Evolutionary conservation across 2,888 invertebrate species (phyloP).

Genomic region (Pandemis heparana): DNA sequence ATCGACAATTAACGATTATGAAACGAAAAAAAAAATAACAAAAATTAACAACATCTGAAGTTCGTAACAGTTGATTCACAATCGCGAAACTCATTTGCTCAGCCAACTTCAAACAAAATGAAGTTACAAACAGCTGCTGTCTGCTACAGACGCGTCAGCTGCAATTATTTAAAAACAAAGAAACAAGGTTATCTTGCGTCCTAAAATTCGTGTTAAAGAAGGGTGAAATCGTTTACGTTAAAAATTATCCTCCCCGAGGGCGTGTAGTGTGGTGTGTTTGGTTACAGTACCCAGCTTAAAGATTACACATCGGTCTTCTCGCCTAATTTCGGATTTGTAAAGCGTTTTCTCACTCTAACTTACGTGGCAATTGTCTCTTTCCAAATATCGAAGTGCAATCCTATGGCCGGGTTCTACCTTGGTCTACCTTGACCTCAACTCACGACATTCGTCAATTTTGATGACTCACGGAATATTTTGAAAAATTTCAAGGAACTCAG

Average conservation of each 20-base stretch:
- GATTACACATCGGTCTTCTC: too few species aligned
- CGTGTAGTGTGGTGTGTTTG: neutral
- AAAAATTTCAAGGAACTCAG: too few species aligned
- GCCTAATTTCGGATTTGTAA: too few species aligned
- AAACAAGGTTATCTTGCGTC: neutral
- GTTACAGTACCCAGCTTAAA: neutral
- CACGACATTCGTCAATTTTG: too few species aligned
- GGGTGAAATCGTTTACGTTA: neutral
- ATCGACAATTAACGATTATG: neutral
- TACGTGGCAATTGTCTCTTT: too few species aligned
- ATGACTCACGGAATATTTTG: too few species aligned
- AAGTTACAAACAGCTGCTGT: conserved; percentile 35
- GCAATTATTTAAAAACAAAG: conserved; percentile 37
- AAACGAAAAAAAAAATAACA: neutral
- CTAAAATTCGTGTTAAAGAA: neutral
- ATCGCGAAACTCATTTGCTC: conserved; percentile 27
- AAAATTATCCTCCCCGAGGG: neutral
- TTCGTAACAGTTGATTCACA: conserved; percentile 8
- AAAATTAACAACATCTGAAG: neutral
- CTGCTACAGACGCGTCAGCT: conserved; percentile 30
- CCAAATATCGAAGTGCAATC: too few species aligned
- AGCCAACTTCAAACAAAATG: conserved; percentile 24
- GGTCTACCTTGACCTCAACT: too few species aligned
- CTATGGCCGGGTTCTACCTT: too few species aligned
- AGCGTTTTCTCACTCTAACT: too few species aligned